Base-by-base conservation (phyloP, 2,113 vertebrate genomes). In the Cheilinus undulatus region DNA sequence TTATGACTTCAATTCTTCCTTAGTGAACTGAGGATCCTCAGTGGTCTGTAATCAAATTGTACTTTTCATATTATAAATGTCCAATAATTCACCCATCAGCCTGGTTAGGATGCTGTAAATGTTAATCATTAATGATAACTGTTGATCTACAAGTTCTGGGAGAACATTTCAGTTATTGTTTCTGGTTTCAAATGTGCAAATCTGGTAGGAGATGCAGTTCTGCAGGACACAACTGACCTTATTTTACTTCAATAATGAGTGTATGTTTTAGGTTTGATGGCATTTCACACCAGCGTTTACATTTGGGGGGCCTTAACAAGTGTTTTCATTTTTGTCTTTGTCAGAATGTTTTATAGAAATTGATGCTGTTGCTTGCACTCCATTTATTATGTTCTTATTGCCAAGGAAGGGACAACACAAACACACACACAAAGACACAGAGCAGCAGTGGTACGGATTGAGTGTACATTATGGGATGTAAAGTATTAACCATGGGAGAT, bases 281-380 rank as follows among this genome's bases (percentile, higher is more conserved):
- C 69, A 83, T 88, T 90, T 90, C 71, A 86, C 66, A 75, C 87
- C 70, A 73, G 84, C 73, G 86, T 92, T 92, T 90, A 91, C 90
- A 92, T 78, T n/a, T 56, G 24, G 53, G 40, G 80, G 79, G 80
- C 65, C 78, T 80, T 80, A 86, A 86, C 70, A 76, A 83, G 68
- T 75, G 68, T 76, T 77, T 85, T 76, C 1, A 49, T 67, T n/a
- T 69, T 68, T 79, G 58, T 73, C 70, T 89, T 59, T 84, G 76
- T 88, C 76, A 30, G 73, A 85, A 84, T 83, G 82, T 86, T 70
- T 85, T 75, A 56, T 63, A 80, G 73, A 78, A 64, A 73, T 8
- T 60, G 14, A 81, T 80, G 77, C 74, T 79, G 74, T 82, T 79
- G 83, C 91, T 90, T 89, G 88, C 90, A 89, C 90, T 89, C 78